Evolutionary conservation across 2,888 invertebrate species (phyloP).

Genomic region (Ectobius pallidus): DNA sequence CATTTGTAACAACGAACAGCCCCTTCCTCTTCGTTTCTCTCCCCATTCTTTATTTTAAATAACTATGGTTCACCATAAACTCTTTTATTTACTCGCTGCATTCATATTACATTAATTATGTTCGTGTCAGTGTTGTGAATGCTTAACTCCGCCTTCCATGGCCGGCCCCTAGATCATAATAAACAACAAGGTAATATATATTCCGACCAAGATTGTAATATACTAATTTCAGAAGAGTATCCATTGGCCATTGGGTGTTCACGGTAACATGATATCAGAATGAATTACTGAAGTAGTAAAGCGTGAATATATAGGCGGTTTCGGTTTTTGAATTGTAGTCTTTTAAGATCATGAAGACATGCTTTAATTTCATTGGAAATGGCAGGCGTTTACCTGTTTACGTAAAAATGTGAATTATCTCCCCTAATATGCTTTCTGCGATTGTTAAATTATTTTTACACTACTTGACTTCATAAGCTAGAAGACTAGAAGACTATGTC

Average conservation of each 20-base stretch:
- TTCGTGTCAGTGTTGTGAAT: conserved; percentile 7
- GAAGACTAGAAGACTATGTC: no score
- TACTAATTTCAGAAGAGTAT: background rate
- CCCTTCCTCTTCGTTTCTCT: background rate
- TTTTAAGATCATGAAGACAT: no score
- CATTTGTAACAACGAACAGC: conserved; percentile 48
- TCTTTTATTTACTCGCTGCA: background rate
- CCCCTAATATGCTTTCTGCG: no score
- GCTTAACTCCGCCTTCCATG: conserved; percentile 9
- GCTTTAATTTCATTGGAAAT: no score
- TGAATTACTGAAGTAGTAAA: background rate
- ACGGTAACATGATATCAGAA: conserved; percentile 4
- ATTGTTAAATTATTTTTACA: no score
- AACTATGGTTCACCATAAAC: background rate
- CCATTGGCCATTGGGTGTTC: conserved; percentile 2
- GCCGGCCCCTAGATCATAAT: conserved; percentile 15
- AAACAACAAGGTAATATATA: conserved; percentile 21
- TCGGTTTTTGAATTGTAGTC: background rate
- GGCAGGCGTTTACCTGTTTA: no score
- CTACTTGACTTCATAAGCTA: no score
- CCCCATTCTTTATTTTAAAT: conserved; percentile 3
- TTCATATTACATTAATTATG: conserved; percentile 17
- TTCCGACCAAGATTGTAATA: background rate
- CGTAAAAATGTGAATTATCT: no score
- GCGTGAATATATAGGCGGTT: background rate